Base-by-base conservation (phyloP, 2,888 invertebrate genomes). In the Microchrysa polita region DNA sequence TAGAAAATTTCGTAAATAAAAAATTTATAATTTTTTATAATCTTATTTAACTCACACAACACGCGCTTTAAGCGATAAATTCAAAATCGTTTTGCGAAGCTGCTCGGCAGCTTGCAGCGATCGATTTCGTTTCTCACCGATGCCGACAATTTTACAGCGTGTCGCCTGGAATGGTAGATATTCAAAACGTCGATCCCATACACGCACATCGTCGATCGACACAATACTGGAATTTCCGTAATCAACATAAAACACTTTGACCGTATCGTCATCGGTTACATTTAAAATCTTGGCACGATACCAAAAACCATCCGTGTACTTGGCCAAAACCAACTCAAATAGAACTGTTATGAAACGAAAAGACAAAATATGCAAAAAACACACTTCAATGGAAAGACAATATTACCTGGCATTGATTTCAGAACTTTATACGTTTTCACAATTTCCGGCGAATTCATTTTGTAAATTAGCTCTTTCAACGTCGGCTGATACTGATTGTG, bases 201-300 rank as follows among this genome's bases (percentile, higher is more conserved):
- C 76, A 0, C 81, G 80, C 16, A 84, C 73, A 12, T 79, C 75
- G 0, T 74, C 40, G 0, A 82, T 57, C 1, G 74, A 72, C 0
- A 84, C 80, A 23, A 80, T 74, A 52, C 80, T 79, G 0, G 79
- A 79, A 73, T 84, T 83, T 1, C 84, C 84, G 76, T 82, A 84
- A 72, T 84, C 84, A 0, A 84, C 77, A 76, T 81, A 84, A 22
- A 83, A 82, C 1, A 84, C 81, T 67, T 75, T 77, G 1, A 75
- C 23, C 12, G 40, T 48, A 10, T 73, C 42, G 12, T 77, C 76
- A 48, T 76, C 73, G 42, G 74, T 48, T 27, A 74, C 22, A 55
- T 72, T 73, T 18, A 72, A 20, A 34, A 84, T 77, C 74, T 82
- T 81, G 0, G 82, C 84, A 1, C 84, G 80, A 76, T 84, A 84